Conservation (phyloP, 92 coral and sea anemone species). For the Epizoanthus scotinus region DNA sequence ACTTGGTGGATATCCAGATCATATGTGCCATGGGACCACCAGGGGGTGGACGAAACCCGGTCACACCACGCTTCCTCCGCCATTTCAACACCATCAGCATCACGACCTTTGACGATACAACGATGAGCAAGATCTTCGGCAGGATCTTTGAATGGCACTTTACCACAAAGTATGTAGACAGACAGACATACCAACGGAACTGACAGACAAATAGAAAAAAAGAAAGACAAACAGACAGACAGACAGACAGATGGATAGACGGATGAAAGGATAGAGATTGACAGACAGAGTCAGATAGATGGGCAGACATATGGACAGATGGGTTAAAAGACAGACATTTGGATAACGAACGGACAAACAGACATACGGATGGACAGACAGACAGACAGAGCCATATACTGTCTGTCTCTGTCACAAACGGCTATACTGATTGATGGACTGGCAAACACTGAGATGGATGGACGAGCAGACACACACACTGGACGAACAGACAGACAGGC, state of each 20-base stretch:
- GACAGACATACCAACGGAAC: background rate
- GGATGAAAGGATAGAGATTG: background rate
- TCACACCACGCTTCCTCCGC: slow-evolving; percentile 94
- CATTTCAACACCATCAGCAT: slow-evolving; percentile 97
- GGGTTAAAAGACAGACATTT: background rate
- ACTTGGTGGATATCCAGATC: slow-evolving; percentile 94
- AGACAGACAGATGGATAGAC: background rate
- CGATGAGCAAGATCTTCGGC: slow-evolving; percentile 96
- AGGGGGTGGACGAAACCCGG: slow-evolving; percentile 98
- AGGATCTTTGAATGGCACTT: slow-evolving; percentile 98
- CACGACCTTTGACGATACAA: slow-evolving; percentile 92
- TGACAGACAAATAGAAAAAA: background rate
- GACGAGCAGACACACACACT: background rate
- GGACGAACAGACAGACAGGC: background rate
- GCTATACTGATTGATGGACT: background rate
- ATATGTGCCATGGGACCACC: slow-evolving; percentile 99
- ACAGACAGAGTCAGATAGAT: background rate
- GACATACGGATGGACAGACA: background rate
- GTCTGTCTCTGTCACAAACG: too few species aligned
- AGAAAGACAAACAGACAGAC: background rate
- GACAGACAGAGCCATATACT: too few species aligned
- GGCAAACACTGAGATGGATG: background rate
- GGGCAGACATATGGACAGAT: background rate
- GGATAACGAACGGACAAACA: background rate
- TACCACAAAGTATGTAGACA: slow-evolving; percentile 71